phyloP scores from a whole-genome alignment of 2,888 invertebrate genomes.

The Lycaena phlaeas region DNA sequence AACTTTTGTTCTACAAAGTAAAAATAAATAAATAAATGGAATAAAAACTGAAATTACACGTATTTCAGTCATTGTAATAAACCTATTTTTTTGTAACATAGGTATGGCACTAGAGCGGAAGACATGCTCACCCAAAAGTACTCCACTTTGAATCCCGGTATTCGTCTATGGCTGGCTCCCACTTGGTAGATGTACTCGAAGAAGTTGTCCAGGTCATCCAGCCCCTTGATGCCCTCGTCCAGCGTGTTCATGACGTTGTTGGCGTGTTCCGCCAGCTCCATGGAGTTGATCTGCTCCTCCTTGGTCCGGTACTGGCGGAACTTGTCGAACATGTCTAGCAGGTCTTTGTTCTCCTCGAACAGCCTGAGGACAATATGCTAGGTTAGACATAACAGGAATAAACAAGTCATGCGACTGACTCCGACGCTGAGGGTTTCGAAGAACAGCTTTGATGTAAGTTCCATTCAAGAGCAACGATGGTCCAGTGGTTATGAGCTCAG shows the following conservation, averaged over 20 bases:
- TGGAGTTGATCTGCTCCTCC: constrained; percentile 85
- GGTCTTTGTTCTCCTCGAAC: constrained; percentile 88
- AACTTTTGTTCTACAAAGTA: too few relatives aligned
- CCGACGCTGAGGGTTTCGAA: background rate
- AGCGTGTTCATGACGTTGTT: constrained; percentile 91
- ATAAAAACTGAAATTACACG: too few relatives aligned
- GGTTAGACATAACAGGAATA: too few relatives aligned
- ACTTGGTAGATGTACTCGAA: constrained; percentile 86
- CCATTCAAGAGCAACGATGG: too few relatives aligned
- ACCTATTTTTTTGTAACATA: too few relatives aligned
- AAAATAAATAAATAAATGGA: too few relatives aligned
- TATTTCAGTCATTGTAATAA: too few relatives aligned
- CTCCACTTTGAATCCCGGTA: constrained; percentile 88
- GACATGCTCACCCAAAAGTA: constrained; percentile 87
- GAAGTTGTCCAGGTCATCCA: constrained; percentile 89
- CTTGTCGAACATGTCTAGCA: constrained; percentile 85
- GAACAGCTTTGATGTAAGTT: too few relatives aligned
- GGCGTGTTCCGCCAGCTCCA: constrained; percentile 90
- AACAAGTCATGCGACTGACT: too few relatives aligned
- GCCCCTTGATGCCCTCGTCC: constrained; percentile 89
- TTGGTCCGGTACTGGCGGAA: constrained; percentile 84
- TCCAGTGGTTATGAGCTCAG: too few relatives aligned
- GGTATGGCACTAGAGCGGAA: too few relatives aligned
- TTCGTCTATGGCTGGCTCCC: constrained; percentile 86
- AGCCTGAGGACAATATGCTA: constrained; percentile 71